phyloP scores from a whole-genome alignment of 2,113 vertebrate genomes.

The Dipodomys ordii region DNA sequence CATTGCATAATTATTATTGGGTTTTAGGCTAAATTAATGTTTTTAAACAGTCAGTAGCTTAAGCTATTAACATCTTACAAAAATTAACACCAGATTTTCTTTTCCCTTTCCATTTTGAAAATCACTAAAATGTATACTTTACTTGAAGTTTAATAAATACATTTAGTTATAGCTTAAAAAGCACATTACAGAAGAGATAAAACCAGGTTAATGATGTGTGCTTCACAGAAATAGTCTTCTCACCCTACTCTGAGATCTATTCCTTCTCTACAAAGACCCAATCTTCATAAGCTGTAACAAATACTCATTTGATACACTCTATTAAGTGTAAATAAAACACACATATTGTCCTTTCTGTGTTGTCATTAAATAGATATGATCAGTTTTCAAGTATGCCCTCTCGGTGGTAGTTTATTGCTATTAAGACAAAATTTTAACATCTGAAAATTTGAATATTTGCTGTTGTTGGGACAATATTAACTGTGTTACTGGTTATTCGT shows the following conservation, averaged over 20 bases:
- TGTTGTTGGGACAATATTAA: conserved; percentile 25
- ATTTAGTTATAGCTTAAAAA: conserved; percentile 40
- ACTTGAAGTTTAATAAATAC: conserved; percentile 52
- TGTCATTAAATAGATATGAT: conserved; percentile 18
- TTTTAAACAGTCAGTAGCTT: conserved; percentile 7
- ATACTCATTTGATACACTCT: conserved; percentile 57
- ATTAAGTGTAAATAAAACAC: conserved; percentile 70
- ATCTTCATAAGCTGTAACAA: conserved; percentile 59
- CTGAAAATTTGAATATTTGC: too few relatives aligned
- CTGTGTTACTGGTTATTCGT: not conserved
- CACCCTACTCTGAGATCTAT: not conserved
- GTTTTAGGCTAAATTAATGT: conserved; percentile 31
- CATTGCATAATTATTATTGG: not conserved
- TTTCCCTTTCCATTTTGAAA: conserved; percentile 57
- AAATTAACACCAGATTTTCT: conserved; percentile 7
- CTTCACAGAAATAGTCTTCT: conserved; percentile 35
- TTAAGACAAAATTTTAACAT: conserved; percentile 18
- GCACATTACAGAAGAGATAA: conserved; percentile 45
- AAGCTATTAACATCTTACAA: conserved; percentile 6
- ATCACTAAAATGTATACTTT: conserved; percentile 54
- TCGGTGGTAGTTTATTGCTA: not conserved
- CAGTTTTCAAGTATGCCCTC: conserved; percentile 21
- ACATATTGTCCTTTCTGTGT: conserved; percentile 31
- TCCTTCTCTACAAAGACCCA: conserved; percentile 45
- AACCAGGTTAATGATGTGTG: conserved; percentile 66